phyloP scores from a whole-genome alignment of 2,797 vertebrate species.

The Vultur gryphus region DNA sequence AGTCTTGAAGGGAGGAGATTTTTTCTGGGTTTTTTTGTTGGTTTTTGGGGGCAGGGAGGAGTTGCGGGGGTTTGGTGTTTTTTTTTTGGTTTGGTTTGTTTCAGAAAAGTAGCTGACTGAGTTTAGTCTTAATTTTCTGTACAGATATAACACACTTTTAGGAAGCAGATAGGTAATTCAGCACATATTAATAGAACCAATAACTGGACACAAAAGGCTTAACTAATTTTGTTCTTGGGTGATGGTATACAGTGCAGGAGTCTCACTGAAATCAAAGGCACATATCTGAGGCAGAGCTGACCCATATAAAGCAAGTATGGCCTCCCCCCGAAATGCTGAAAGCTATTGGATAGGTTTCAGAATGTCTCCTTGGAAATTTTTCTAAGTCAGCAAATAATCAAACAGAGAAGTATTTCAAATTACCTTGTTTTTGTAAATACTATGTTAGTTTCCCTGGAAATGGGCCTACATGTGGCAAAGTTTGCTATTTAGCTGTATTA shows the following conservation, averaged over 20 bases:
- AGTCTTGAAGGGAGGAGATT: not conserved
- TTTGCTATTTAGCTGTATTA: not conserved
- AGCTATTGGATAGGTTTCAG: not conserved
- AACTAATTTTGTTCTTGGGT: not conserved
- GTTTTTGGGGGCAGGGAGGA: not conserved
- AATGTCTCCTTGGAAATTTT: not conserved
- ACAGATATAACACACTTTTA: not conserved
- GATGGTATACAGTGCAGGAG: not conserved
- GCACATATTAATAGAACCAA: not conserved
- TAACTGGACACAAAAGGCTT: conserved; percentile 14
- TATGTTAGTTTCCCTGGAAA: not conserved
- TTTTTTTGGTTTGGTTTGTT: no score
- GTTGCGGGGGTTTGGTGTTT: no score
- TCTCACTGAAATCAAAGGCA: not conserved
- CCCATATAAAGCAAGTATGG: not conserved
- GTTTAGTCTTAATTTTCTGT: not conserved
- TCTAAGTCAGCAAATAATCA: conserved; percentile 5
- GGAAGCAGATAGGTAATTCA: not conserved
- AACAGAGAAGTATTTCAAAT: not conserved
- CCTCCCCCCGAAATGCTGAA: not conserved
- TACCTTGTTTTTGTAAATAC: not conserved
- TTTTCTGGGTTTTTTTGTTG: not conserved
- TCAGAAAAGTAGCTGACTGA: not conserved
- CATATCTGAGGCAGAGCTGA: not conserved
- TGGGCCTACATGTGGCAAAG: not conserved